These are phyloP conservation scores for Melanotaenia boesemani DNA, from an alignment of 2,797 vertebrate genomes.

Conservation along the genomic window DNA sequence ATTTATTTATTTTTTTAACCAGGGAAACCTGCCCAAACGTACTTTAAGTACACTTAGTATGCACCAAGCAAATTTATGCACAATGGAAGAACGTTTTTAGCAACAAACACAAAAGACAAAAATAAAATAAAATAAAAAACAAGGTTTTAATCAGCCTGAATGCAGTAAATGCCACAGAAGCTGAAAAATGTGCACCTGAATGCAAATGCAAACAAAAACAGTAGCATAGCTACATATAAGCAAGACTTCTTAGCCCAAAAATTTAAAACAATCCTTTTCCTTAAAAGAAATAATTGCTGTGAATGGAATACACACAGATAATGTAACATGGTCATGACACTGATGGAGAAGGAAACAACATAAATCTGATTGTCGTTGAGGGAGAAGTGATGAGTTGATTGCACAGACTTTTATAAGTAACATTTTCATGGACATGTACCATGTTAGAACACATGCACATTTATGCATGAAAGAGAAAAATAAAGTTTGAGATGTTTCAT, in stretches of 20 bases:
- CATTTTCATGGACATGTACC: conserved; percentile 35
- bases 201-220: conserved; percentile 67
- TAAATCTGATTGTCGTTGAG: conserved; percentile 81
- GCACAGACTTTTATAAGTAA: conserved; percentile 59
- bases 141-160: conserved; percentile 72
- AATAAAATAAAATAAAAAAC: conserved; percentile 60
- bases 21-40: conserved; percentile 76
- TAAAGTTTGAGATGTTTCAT: background rate
- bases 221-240: conserved; percentile 63
- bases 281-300: conserved; percentile 46
- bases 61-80: conserved; percentile 65
- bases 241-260: conserved; percentile 45
- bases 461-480: conserved; percentile 3
- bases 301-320: conserved; percentile 58
- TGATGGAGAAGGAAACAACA: conserved; percentile 48
- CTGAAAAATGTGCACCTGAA: conserved; percentile 71
- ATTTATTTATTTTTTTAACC: conserved; percentile 22
- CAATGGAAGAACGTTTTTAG: conserved; percentile 62
- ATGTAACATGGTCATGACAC: conserved; percentile 34
- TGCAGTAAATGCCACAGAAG: conserved; percentile 53
- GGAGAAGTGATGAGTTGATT: conserved; percentile 70
- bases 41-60: conserved; percentile 84
- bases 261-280: conserved; percentile 36
- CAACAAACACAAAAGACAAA: too few species aligned
- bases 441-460: conserved; percentile 36